Evolutionary conservation across 2,797 vertebrate genomes (phyloP).

Genomic region (Alauda arvensis): DNA sequence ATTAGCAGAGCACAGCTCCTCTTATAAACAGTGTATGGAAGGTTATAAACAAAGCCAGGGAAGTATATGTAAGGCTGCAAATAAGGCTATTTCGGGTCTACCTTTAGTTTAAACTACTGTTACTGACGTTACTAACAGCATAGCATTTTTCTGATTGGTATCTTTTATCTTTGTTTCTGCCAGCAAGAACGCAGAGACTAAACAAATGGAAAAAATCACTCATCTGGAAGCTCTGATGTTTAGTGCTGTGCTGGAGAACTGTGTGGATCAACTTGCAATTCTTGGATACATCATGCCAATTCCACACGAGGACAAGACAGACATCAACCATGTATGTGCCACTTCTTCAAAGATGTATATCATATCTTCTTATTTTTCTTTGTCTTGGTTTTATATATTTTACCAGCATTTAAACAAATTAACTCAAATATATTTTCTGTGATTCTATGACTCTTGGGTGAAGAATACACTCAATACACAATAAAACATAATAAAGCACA

Average conservation of each 20-base stretch:
- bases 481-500: no score
- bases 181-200: conserved; percentile 3
- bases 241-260: conserved; percentile 73
- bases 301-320: conserved; percentile 8
- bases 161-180: conserved; percentile 12
- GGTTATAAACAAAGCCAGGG: conserved; percentile 36
- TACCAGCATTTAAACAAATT: background rate
- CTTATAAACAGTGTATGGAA: conserved; percentile 11
- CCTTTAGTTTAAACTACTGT: conserved; percentile 3
- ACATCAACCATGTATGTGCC: conserved; percentile 36
- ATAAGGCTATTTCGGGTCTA: background rate
- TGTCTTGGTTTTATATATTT: background rate
- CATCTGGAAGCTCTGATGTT: conserved; percentile 68
- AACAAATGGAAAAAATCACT: conserved; percentile 33
- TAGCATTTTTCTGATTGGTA: background rate
- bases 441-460: background rate
- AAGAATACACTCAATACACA: background rate
- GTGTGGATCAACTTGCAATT: conserved; percentile 76
- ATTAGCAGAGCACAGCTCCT: background rate
- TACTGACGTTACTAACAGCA: background rate
- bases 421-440: background rate
- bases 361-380: background rate
- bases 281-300: conserved; percentile 71
- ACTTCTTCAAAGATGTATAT: background rate
- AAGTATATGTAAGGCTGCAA: background rate